Evolutionary conservation across 2,888 invertebrate genomes (phyloP).

Genomic region (Sipha maydis): DNA sequence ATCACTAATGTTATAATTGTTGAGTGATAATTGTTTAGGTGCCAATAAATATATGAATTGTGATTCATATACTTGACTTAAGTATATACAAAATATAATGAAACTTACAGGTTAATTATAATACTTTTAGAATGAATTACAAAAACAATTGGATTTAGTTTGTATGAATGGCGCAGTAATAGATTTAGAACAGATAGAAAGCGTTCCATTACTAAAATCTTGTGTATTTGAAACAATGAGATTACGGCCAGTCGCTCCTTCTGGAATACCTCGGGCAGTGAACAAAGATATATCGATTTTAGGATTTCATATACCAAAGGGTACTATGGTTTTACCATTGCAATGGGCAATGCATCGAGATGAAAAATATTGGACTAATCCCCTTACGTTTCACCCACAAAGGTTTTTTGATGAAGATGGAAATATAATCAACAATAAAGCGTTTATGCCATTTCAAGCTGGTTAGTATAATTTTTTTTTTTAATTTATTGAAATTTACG

Average conservation of each 20-base stretch:
- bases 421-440: conserved; percentile 73
- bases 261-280: conserved; percentile 87
- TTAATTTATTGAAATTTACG: not conserved
- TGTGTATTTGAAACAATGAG: conserved; percentile 82
- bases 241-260: conserved; percentile 81
- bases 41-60: no score
- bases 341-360: conserved; percentile 86
- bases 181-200: conserved; percentile 71
- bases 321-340: conserved; percentile 79
- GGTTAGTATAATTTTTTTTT: conserved; percentile 69
- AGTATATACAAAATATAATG: no score
- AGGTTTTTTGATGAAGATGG: conserved; percentile 77
- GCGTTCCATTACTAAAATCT: conserved; percentile 76
- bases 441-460: conserved; percentile 85
- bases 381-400: conserved; percentile 76
- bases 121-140: conserved; percentile 71
- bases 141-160: conserved; percentile 70
- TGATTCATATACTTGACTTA: no score
- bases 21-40: no score
- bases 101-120: no score
- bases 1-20: no score
- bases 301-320: conserved; percentile 76
- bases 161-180: conserved; percentile 66
- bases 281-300: conserved; percentile 67
- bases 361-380: conserved; percentile 75